Evolutionary conservation across 2,797 vertebrate genomes (phyloP), one percentile per base, ranked within the genome.

Genomic region (Manis javanica): DNA sequence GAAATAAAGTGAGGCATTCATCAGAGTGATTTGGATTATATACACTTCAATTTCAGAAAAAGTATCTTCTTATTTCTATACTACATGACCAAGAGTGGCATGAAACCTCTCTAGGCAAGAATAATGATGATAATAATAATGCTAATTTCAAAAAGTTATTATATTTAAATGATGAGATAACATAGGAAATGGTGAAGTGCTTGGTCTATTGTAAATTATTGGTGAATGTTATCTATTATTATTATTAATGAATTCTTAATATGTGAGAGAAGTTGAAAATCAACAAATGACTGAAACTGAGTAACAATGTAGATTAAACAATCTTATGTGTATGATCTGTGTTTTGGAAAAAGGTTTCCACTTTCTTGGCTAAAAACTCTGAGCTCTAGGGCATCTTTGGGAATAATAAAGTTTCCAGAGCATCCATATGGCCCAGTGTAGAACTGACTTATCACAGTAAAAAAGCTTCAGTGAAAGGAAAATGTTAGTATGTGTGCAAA

Each of bases 401-500:
- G 34, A 68, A 18, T 75, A 69, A 81, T 83, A 61, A 90, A 79
- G 49, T 24, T 12, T 46, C 87, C 51, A 46, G 64, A 90, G 24
- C 24, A 95, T 75, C 75, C 82, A 64, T 81, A 78, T 55, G 75
- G 14, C n/a, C n/a, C 42, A 92, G 59, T 61, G 14, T 63, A 29
- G 21, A 11, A 39, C 7, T 87, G 46, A 78, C 82, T 90, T 95
- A 49, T 77, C n/a, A 82, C 24, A 93, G 11, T 88, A 61, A 66
- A 95, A 89, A 92, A 75, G 12, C 34, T 31, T 81, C 57, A 83
- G 24, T 79, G 26, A 61, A 49, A 64, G 75, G 34, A 92, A 96
- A 81, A 31, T 79, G 51, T 69, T 63, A 90, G 39, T 53, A 57
- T 59, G 39, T 13, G 49, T 91, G 24, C 55, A 95, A 86, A 89